These are phyloP conservation scores for Netelia inedita DNA, from an alignment of 2,888 invertebrate species.

Conservation along the genomic window DNA sequence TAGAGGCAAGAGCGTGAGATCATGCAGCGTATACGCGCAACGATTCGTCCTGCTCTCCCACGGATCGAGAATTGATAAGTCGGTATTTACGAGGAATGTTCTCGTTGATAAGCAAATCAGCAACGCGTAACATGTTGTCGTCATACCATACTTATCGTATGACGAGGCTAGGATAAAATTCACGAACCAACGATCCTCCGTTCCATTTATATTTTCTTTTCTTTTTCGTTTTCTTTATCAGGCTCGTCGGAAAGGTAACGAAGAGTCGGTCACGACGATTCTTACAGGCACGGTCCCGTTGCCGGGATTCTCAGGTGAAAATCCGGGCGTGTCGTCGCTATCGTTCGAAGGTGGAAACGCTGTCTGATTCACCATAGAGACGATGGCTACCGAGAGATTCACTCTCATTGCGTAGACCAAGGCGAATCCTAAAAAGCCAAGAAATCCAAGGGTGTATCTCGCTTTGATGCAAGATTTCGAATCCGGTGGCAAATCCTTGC, in stretches of 20 bases:
- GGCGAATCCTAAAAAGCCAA: constrained; percentile 95
- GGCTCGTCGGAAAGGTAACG: not conserved
- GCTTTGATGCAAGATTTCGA: constrained; percentile 90
- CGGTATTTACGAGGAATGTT: constrained; percentile 65
- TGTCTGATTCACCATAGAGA: constrained; percentile 96
- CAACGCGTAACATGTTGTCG: constrained; percentile 44
- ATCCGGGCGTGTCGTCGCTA: constrained; percentile 88
- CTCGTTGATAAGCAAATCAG: constrained; percentile 38
- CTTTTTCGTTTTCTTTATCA: constrained; percentile 1
- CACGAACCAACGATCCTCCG: not conserved
- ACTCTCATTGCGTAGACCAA: constrained; percentile 96
- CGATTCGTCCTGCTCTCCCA: constrained; percentile 44
- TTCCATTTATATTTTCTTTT: not conserved
- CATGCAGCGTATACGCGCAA: not conserved
- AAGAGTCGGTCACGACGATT: not conserved
- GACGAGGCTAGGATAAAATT: not conserved
- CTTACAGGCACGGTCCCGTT: constrained; percentile 81
- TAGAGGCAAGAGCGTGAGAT: too few relatives aligned
- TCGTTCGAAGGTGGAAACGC: constrained; percentile 86
- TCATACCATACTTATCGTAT: constrained; percentile 17
- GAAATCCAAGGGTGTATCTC: constrained; percentile 91
- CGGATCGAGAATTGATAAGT: constrained; percentile 66
- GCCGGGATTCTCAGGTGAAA: constrained; percentile 85
- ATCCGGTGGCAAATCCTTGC: constrained; percentile 82
- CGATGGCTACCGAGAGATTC: constrained; percentile 96